These are phyloP conservation scores for Ephestia elutella DNA, from an alignment of 1,140 invertebrate genomes.

Conservation along the genomic window DNA sequence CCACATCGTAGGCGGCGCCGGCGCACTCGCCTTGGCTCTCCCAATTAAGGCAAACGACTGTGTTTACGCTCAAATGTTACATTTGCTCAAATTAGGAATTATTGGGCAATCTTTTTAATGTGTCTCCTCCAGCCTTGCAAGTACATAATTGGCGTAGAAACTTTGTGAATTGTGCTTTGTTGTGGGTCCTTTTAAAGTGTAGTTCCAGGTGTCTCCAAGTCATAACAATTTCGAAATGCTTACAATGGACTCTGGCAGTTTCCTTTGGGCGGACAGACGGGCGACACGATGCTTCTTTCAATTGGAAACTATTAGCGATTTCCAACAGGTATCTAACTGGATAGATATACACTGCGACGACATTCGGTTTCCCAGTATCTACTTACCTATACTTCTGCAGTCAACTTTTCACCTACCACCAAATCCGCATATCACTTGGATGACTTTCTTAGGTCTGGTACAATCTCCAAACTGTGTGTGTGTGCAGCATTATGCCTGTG, in stretches of 20 bases:
- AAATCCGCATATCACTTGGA: too few species aligned
- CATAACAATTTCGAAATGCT: conserved; percentile 15
- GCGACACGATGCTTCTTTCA: background rate
- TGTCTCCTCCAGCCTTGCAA: background rate
- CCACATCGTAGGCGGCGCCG: conserved; percentile 28
- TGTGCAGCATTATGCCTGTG: too few species aligned
- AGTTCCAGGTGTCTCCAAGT: conserved; percentile 14
- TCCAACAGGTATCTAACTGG: too few species aligned
- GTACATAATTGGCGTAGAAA: background rate
- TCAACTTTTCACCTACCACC: too few species aligned
- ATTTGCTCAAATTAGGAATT: conserved; percentile 40
- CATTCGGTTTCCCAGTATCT: too few species aligned
- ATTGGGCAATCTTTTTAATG: conserved; percentile 31
- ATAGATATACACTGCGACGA: too few species aligned
- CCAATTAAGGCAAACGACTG: conserved; percentile 46
- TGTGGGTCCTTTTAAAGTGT: conserved; percentile 2
- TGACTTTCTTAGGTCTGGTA: too few species aligned
- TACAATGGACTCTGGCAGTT: conserved; percentile 24
- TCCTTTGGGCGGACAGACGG: conserved; percentile 22
- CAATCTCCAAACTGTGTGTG: too few species aligned
- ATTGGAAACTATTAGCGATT: too few species aligned
- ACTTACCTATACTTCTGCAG: too few species aligned
- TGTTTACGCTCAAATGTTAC: conserved; percentile 36
- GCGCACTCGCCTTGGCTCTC: conserved; percentile 33
- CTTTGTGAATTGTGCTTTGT: conserved; percentile 1